A percentile compares a stretch with the other conserved stretches of the same genome.
These are phyloP conservation scores for Elgonia sp. DNA, from an alignment of 2,888 invertebrate species.

Conservation along the genomic window DNA sequence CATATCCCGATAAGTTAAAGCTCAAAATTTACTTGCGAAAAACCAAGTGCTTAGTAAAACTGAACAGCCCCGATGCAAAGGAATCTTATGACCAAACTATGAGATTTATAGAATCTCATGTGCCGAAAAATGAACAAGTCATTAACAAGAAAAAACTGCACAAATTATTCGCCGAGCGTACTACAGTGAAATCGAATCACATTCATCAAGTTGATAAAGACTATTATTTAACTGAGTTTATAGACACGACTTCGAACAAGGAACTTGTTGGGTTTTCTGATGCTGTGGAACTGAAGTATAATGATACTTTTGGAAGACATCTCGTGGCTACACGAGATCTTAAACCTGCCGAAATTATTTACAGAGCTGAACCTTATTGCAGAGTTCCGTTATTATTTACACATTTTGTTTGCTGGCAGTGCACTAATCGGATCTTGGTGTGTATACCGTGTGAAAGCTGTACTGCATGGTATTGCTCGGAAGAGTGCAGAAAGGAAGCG, in stretches of 20 bases:
- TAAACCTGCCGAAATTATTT: not conserved
- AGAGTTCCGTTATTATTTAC: not conserved
- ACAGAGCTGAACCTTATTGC: not conserved
- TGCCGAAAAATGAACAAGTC: not conserved
- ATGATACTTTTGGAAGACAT: not conserved
- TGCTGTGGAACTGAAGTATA: not conserved
- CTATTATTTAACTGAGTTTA: not conserved
- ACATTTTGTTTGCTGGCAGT: not conserved
- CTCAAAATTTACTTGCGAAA: not conserved
- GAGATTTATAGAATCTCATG: not conserved
- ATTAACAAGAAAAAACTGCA: not conserved
- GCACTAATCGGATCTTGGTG: not conserved
- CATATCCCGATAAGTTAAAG: not conserved
- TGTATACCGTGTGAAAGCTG: not conserved
- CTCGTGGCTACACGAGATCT: not conserved
- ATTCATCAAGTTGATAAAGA: not conserved
- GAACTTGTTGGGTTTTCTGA: not conserved
- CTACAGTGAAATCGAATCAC: not conserved
- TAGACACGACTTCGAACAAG: not conserved
- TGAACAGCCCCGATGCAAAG: not conserved
- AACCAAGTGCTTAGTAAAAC: not conserved
- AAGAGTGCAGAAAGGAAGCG: no score
- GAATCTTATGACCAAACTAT: not conserved
- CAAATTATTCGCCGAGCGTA: not conserved
- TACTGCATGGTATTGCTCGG: no score